Evolutionary conservation across 2,113 vertebrate genomes (phyloP), one percentile per base, ranked within the genome.

Genomic region (Raja brachyura): DNA sequence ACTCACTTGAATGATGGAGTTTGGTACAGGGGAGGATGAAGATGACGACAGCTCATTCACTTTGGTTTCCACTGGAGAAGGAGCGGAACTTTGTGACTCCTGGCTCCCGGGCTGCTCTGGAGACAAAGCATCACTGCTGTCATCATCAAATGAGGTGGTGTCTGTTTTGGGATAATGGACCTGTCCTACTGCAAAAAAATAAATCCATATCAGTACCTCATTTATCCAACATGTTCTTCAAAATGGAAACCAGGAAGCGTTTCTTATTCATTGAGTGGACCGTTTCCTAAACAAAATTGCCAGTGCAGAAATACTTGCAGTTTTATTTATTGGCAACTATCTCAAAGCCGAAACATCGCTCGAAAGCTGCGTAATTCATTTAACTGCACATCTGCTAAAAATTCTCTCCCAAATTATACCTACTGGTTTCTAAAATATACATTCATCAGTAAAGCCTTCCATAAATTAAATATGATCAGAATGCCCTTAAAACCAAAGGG

Each of bases 91-190:
- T 94, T 98, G 98, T 1, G 99, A 99, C 95, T 99, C 99, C 94
- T 99, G 99, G 96, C 98, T 99, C 63, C 97, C 98, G 0, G 98
- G 99, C 93, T 98, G 98, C 94, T 99, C 99, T 0, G 99, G 99
- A 93, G 98, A 99, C 94, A 98, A 94, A 56, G 98, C 98, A 3
- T 99, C 99, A 5, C 97, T 96, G 94, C 99, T 99, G 96, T 99
- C 98, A 94, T 99, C 99, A 85, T 99, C 98, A 94, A 98, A 95
- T 39, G 98, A 97, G 95, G 97, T 97, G 78, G 97, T 96, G 4
- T 97, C 97, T 94, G 96, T 96, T 93, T 97, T 98, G 75, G 97
- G 97, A 93, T 97, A 99, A 94, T 97, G 97, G 93, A 98, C 97
- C 94, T 99, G 97, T 83, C 97, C 98, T 94, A 96, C 98, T 93